phyloP scores from a whole-genome alignment of 2,113 vertebrate species.

The Ptilorrhoa leucosticta region DNA sequence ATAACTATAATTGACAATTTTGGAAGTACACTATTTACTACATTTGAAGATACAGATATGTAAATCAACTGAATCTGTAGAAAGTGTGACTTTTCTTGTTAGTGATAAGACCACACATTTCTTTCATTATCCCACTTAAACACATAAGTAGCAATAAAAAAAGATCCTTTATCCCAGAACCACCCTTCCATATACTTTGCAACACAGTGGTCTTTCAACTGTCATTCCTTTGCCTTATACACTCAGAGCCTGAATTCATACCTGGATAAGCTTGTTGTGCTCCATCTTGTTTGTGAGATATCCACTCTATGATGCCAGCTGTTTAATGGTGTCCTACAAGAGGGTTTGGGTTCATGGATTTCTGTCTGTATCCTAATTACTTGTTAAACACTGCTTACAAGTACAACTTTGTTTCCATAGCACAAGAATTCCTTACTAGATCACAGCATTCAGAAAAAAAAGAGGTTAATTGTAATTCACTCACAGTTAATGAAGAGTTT shows the following conservation, averaged over 20 bases:
- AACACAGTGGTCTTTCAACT: neutral
- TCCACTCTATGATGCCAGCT: neutral
- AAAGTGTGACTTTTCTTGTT: neutral
- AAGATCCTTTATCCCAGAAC: neutral
- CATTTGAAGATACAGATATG: neutral
- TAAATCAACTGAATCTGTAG: neutral
- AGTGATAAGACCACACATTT: accelerated
- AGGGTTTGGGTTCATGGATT: neutral
- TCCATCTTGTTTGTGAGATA: neutral
- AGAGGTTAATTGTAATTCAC: neutral
- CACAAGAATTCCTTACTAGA: neutral
- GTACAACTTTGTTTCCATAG: neutral
- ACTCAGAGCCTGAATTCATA: neutral
- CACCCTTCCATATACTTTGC: neutral
- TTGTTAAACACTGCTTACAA: neutral
- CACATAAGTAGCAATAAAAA: neutral
- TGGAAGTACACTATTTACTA: neutral
- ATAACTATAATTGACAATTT: neutral
- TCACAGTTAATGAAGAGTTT: neutral
- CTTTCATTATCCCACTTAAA: neutral
- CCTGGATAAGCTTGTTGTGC: neutral
- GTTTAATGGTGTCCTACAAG: neutral
- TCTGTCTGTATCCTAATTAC: neutral
- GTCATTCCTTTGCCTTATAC: neutral
- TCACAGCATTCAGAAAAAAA: neutral